Base-by-base conservation (phyloP, 1,140 invertebrate species). In the Notospermus geniculatus region DNA sequence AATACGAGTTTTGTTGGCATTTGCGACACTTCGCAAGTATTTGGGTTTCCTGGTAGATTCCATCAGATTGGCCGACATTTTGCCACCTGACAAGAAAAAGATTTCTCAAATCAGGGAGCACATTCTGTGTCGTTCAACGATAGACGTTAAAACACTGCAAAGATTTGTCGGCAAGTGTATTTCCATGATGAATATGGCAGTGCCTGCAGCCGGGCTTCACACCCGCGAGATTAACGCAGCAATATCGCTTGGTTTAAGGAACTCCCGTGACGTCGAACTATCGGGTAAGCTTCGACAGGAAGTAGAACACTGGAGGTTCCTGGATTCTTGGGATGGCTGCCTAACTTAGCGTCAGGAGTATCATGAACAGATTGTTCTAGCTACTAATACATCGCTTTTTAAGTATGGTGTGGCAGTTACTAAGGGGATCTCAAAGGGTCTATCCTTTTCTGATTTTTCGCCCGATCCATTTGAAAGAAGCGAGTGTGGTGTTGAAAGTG, bases 1-100 rank as follows among this genome's bases (percentile, higher is more conserved):
- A 28, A 32, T 0, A 59, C n/a, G n/a, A 66, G 30, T 54, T 56
- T 52, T 15, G 25, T 30, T 59, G 60, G 30, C 29, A 28, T 2
- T 55, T 60, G 52, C 46, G 4, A 45, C 23, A 17, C 15, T 39
- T 17, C 32, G 62, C 17, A 57, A 60, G 25, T 59, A 56, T 45
- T 39, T 67, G 22, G 65, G 61, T 11, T 67, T 63, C 32, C 46
- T 63, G n/a, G 56, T 62, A 27, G 57, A 65, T 39, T 62, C 64
- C 0, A 53, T 59, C 17, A 58, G 46, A 32, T 28, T 54, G 29
- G 59, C 60, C 2, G 54, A 65, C 41, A 39, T 65, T 11, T 23
- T 65, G 9, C 64, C 64, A 19, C 41, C 27, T 43, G 64, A 65
- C 15, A 62, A 66, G 32, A 66, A n/a, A 2, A 1, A 62, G 41